Base-by-base conservation (phyloP, 1,140 invertebrate species). In the Drosophila bipectinata region DNA sequence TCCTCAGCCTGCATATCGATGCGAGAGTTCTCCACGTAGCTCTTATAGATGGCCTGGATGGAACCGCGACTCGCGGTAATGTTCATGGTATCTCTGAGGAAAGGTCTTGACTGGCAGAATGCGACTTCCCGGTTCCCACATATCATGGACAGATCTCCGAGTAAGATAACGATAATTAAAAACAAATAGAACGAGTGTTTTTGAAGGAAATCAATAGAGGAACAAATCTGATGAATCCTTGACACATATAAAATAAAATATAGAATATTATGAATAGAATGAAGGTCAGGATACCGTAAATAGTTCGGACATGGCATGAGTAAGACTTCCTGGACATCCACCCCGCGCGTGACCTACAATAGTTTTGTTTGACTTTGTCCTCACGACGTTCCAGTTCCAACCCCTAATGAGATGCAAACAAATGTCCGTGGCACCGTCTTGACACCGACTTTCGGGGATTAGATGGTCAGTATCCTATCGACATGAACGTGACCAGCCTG, bases 1-100 rank as follows among this genome's bases (percentile, higher is more conserved):
- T 78, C 74, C 56, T 87, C 82, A 4, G 26, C 47, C 62, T 87
- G 82, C n/a, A 76, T 37, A 3, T 80, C 83, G 48, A 87, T 88
- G 5, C 51, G 28, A 1, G 53, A 72, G 6, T 61, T 63, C 30
- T 76, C 63, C 61, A 69, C 4, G 24, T 87, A 88, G 39, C 30
- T 76, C 7, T 28, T 26, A n/a, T 72, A 79, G 28, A 83, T 67
- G 12, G 26, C 32, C 15, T 37, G 7, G 5, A 37, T 7, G 30
- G 44, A 18, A 5, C 15, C 34, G 8, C 1, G 14, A 14, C 45
- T 41, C 3, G 5, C 9, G 5, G 6, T 59, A 62, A 10, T 47
- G 49, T 58, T 74, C 72, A 75, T 75, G 18, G 34, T 21, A 39
- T 7, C 0, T 10, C 41, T 14, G 15, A 12, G n/a, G 9, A 34